Base-by-base conservation (phyloP, 2,888 invertebrate genomes). In the Andrena minutula region DNA sequence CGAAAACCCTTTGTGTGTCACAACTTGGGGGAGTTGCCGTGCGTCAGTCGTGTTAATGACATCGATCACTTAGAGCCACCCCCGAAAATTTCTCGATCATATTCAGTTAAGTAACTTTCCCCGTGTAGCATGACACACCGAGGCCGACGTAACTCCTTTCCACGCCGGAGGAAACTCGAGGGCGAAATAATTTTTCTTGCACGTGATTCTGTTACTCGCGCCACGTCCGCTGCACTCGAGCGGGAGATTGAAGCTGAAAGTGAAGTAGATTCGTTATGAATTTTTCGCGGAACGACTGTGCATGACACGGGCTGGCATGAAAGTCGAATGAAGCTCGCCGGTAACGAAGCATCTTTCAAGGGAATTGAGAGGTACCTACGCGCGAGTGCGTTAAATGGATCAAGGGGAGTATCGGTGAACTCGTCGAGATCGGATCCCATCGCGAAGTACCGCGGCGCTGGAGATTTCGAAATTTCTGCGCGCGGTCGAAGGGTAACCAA, bases 391-490 rank as follows among this genome's bases (percentile, higher is more conserved):
- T 26, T 56, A 28, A 65, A 47, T 1, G 23, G 32, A 32, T 20
- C 23, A 41, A 5, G 4, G 5, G 5, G 41, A 26, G 56, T 26
- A 56, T 58, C 35, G n/a, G 26, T 0, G 28, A 3, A 4, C 6
- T 51, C 3, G 51, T 32, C 23, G 28, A 28, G 20, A 74, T 74
- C 58, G 16, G 30, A 56, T 10, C 2, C 20, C 12, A 1, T 16
- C 0, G 16, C 16, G 41, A 8, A 26, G n/a, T 8, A 16, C 3
- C 12, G 65, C 23, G 20, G 2, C 35, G 53, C 30, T 41, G 8
- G 2, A 26, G 28, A 47, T 66, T 60, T 66, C 53, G 28, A 32
- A 53, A 71, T 47, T 47, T 76, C 56, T 53, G 26, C 56, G 8
- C 4, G n/a, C 16, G 35, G 35, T 23, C 41, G 47, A 65, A 8